Base-by-base conservation (phyloP, 2,888 invertebrate species). In the Alentia gelatinosa region DNA sequence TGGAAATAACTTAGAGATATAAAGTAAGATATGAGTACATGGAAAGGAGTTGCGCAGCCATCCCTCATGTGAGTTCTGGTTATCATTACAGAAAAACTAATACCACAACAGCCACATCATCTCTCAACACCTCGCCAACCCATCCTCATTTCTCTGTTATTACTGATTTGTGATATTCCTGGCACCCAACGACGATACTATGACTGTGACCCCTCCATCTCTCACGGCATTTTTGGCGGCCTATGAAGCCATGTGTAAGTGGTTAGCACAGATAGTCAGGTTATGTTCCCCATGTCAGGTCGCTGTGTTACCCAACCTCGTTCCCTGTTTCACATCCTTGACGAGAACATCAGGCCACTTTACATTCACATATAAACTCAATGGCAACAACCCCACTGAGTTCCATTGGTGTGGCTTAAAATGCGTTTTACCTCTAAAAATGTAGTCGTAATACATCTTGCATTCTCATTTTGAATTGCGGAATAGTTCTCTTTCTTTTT, bases 131-230 rank as follows among this genome's bases (percentile, higher is more conserved):
- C 56, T 3, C n/a, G 56, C 9, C n/a, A 56, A 56, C 56, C 19
- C n/a, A 56, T 3, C 56, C 47, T n/a, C 56, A 56, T 56, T n/a
- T 56, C 3, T 56, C n/a, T 56, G n/a, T 56, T 56, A 56, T 56
- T n/a, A 56, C n/a, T 56, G 56, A n/a, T n/a, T 56, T 56, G 56
- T 56, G 56, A 56, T 56, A 56, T 56, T 56, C 56, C 56, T n/a
- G 19, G 47, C 47, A 47, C 47, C 47, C 47, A 56, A n/a, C 23
- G 56, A n/a, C 23, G 56, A n/a, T 56, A 56, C 19, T 56, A 56
- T 56, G n/a, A n/a, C 56, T 1, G n/a, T 56, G n/a, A n/a, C 19
- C 19, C 19, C 56, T 56, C 23, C 56, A n/a, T 19, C n/a, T n/a
- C 19, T 1, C 56, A 56, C n/a, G 19, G 12, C 12, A 68, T 68